Base-by-base conservation (phyloP, 1,140 invertebrate genomes). In the Ceratina calcarata region DNA sequence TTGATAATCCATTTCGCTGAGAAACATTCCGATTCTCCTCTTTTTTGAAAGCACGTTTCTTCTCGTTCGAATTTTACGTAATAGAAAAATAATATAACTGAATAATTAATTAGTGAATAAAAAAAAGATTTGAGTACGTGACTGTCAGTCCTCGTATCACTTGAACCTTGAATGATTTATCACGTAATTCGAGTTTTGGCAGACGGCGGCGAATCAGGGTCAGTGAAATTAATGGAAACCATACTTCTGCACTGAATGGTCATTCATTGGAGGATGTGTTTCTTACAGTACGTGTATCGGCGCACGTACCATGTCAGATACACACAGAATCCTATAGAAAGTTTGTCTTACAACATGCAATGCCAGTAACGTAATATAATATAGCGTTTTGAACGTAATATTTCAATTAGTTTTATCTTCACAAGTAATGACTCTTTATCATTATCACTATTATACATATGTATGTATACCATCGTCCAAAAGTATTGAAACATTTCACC, bases 191-290 rank as follows among this genome's bases (percentile, higher is more conserved):
- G 1, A 55, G 18, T 57, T 49, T 55, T 27, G 16, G 13, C n/a
- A 20, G n/a, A 27, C 49, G 51, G n/a, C 16, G 18, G 1, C 6
- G 13, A 55, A 51, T 24, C 58, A 45, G 32, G 68, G 49, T 20
- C 67, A n/a, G 58, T n/a, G 75, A 77, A 78, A 71, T 78, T 53
- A 71, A 78, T 49, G 32, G 61, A 45, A 57, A 55, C 68, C 27
- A 27, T 15, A 58, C 27, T 64, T 45, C 57, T 71, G 27, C 20
- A 71, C n/a, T 16, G 57, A 16, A 24, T 37, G 27, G 18, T 22
- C 55, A 16, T 58, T 49, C 49, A 64, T 18, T 49, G 75, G n/a
- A 60, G 15, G 15, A 8, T 71, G 16, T 32, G 10, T 16, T 78
- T 57, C 68, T 78, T 27, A 18, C 0, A 51, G n/a, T 64, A 65